Evolutionary conservation across 2,888 invertebrate species (phyloP), one percentile per base, ranked within the genome.

Genomic region (Capitulum mitella): DNA sequence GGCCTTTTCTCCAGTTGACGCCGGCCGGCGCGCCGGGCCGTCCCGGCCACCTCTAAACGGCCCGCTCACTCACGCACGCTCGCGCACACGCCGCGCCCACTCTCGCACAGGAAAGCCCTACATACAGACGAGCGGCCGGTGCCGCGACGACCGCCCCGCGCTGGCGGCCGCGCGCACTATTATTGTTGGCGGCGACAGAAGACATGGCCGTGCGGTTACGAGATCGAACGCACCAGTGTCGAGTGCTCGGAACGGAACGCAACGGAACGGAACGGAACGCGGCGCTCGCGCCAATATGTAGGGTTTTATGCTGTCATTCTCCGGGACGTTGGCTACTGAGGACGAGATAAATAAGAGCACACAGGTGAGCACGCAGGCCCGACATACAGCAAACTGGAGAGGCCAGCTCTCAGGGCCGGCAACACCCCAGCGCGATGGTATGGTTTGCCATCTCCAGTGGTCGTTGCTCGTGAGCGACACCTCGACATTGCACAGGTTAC

Each of bases 21-120:
- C n/a, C 22, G 51, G 12, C 22, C 22, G 26, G 51, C 51, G 51
- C 58, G 29, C 29, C 58, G 29, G 10, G 58, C 58, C 58, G n/a
- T 5, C n/a, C 29, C 58, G 58, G 29, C n/a, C 0, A 0, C 19
- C 51, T 12, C 51, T 51, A 22, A 51, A 22, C 22, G 19, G 29
- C 58, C 6, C 58, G 58, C 58, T 58, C n/a, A 29, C 58, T 19
- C 51, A 22, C 22, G 22, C 51, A 58, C 64, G 16, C 32, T 3
- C 64, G 19, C 58, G 19, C 34, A 64, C 64, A 37, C 70, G 32
- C 61, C 22, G 12, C 64, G n/a, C 64, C 16, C 64, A 37, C 64
- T 14, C 64, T 19, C 37, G 26, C 70, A 70, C 70, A 70, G 40
- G 70, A 70, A 70, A 70, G 70, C 70, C 70, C 70, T 70, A 70